Conservation (phyloP, 2,797 vertebrate genomes). For the Hippopotamyrus pictus region DNA sequence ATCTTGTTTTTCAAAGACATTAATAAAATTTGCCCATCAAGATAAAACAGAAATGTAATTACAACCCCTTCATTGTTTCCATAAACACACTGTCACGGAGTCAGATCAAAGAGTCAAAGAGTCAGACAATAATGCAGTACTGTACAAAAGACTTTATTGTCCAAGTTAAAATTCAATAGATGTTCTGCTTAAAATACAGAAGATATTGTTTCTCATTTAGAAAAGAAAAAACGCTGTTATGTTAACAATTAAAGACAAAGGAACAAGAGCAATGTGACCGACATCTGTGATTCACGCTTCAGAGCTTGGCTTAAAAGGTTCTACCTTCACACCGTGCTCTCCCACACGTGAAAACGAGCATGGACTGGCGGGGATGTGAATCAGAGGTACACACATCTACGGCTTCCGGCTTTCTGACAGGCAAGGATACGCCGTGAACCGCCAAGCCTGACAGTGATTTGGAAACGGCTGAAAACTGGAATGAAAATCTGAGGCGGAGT, state of each 20-base stretch:
- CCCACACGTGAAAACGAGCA: not conserved
- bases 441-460: not conserved
- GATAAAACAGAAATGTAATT: conserved; percentile 17
- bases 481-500: not conserved
- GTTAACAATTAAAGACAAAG: conserved; percentile 32
- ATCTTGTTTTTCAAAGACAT: not conserved
- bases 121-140: conserved; percentile 44
- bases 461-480: not conserved
- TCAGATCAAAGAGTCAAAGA: conserved; percentile 19
- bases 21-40: conserved; percentile 6
- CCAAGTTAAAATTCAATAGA: conserved; percentile 67
- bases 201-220: conserved; percentile 52
- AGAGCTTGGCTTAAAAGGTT: conserved; percentile 13
- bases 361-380: not conserved
- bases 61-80: not conserved
- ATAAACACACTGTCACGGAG: not conserved
- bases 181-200: conserved; percentile 68
- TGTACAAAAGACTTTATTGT: conserved; percentile 75
- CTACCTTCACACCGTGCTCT: not conserved
- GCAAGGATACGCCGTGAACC: not conserved
- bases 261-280: conserved; percentile 20
- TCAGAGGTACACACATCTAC: not conserved
- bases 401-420: not conserved
- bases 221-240: conserved; percentile 41
- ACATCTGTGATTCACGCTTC: conserved; percentile 22